Conservation (phyloP, 2,888 invertebrate species). For the Agonopterix arenella region DNA sequence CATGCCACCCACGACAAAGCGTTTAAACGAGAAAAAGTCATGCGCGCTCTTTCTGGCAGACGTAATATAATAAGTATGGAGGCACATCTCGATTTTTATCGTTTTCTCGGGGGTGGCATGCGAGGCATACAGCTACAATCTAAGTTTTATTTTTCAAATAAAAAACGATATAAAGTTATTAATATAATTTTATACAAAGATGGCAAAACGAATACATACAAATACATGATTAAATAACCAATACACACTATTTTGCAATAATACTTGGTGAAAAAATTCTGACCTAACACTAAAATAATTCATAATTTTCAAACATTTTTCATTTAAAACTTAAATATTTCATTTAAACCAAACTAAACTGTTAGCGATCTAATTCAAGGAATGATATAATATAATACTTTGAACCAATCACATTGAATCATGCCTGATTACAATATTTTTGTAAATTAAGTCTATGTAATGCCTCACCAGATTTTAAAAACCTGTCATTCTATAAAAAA, state of each 20-base stretch:
- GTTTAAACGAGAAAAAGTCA: too few species aligned
- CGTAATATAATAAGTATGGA: too few species aligned
- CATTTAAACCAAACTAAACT: constrained; percentile 26
- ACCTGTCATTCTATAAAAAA: too few species aligned
- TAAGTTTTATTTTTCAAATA: not conserved
- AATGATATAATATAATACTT: constrained; percentile 34
- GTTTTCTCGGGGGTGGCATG: too few species aligned
- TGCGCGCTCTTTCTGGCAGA: too few species aligned
- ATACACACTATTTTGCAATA: constrained; percentile 27
- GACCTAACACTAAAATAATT: constrained; percentile 20
- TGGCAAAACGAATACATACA: constrained; percentile 50
- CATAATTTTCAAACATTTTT: constrained; percentile 39
- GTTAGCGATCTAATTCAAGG: constrained; percentile 17
- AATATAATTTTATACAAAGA: constrained; percentile 40
- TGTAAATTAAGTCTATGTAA: too few species aligned
- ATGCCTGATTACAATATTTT: too few species aligned
- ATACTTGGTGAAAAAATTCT: constrained; percentile 14
- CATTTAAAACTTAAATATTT: constrained; percentile 26
- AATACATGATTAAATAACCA: constrained; percentile 49
- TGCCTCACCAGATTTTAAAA: too few species aligned
- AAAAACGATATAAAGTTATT: not conserved
- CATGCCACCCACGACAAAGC: too few species aligned
- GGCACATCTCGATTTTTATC: too few species aligned
- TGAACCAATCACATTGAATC: not conserved
- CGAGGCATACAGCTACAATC: too few species aligned